These are phyloP conservation scores for Choristoneura rosaceana DNA, from an alignment of 2,888 invertebrate genomes.

Conservation along the genomic window DNA sequence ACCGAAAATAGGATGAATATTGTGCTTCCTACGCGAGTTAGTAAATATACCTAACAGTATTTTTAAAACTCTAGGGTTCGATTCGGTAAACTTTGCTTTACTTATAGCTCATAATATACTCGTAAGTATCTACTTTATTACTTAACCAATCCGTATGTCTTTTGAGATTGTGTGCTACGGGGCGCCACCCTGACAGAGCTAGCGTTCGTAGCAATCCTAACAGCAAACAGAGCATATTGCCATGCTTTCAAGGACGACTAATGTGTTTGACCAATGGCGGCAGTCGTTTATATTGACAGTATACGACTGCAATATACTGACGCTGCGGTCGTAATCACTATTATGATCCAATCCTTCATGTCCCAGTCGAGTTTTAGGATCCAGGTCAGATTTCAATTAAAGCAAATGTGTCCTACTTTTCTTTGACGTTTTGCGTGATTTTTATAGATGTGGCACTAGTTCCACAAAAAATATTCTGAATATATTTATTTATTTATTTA, in stretches of 20 bases:
- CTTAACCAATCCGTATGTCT: not conserved
- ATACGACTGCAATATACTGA: conserved; percentile 15
- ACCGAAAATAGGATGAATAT: no score
- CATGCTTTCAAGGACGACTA: conserved; percentile 16
- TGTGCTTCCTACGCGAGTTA: no score
- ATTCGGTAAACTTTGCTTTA: not conserved
- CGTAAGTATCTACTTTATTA: not conserved
- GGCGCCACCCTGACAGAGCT: conserved; percentile 11
- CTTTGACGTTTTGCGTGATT: not conserved
- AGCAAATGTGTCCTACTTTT: conserved; percentile 1
- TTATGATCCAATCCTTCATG: conserved; percentile 6
- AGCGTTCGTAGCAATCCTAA: conserved; percentile 5
- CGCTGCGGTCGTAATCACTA: conserved; percentile 7
- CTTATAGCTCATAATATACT: not conserved
- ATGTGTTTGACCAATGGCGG: conserved; percentile 16
- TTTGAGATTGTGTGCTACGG: not conserved
- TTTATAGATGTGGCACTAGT: not conserved
- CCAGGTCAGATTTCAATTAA: conserved; percentile 5
- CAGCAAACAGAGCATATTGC: conserved; percentile 18
- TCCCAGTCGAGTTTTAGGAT: not conserved
- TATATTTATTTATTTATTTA: no score
- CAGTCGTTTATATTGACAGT: not conserved
- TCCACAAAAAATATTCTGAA: no score
- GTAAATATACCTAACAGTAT: no score
- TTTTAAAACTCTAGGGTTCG: no score